phyloP scores from a whole-genome alignment of 2,113 vertebrate species.

The Microcebus lehilahytsara region DNA sequence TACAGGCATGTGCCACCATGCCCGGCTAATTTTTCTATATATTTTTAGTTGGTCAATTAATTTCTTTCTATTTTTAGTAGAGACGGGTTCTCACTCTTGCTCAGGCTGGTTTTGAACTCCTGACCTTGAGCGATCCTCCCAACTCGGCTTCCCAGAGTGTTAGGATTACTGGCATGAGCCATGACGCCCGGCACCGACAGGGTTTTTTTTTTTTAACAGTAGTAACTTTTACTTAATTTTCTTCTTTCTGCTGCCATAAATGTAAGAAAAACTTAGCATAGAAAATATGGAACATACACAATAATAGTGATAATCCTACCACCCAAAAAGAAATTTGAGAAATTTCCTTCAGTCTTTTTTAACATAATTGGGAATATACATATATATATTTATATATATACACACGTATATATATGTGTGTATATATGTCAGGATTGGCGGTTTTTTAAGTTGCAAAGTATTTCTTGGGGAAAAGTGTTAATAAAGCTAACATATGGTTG shows the following conservation, averaged over 20 bases:
- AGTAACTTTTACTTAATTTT: constrained; percentile 30
- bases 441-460: neutral
- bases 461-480: neutral
- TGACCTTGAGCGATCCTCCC: too few relatives aligned
- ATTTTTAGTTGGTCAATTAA: too few relatives aligned
- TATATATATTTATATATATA: too few relatives aligned
- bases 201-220: neutral
- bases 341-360: neutral
- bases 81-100: too few relatives aligned
- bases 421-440: neutral
- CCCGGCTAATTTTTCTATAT: too few relatives aligned
- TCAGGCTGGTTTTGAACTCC: too few relatives aligned
- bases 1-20: too few relatives aligned
- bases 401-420: too few relatives aligned
- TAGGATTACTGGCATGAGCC: too few relatives aligned
- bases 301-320: neutral
- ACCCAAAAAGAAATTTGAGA: neutral
- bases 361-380: neutral
- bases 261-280: neutral
- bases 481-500: neutral
- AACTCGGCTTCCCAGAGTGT: too few relatives aligned
- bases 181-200: too few relatives aligned
- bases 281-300: neutral
- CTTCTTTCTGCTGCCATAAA: neutral
- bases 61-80: too few relatives aligned